Evolutionary conservation across 1,140 invertebrate species (phyloP), one percentile per base, ranked within the genome.

Genomic region (Drosophila teissieri): DNA sequence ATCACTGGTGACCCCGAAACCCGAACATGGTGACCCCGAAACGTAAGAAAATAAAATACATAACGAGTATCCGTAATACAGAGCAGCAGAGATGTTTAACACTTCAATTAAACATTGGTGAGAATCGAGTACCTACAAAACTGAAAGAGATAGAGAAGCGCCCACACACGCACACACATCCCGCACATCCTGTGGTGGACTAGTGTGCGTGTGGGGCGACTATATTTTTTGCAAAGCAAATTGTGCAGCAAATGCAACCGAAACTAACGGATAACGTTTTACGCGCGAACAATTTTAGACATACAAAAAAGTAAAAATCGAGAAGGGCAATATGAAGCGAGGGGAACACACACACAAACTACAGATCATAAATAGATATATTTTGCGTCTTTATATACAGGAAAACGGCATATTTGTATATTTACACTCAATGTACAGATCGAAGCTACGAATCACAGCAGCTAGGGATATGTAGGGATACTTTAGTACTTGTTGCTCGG

Each of bases 161-260:
- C 42, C 1, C 44, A 22, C 34, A 39, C 40, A 22, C 34, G 19
- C 37, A 40, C 42, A 44, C 37, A 42, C n/a, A n/a, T 46, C 19
- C 44, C 14, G 39, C 15, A 17, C 65, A 40, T 67, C 62, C 61
- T 69, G 40, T 39, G 37, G 61, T 39, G 63, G 37, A 51, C 56
- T 58, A 27, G 48, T 45, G 64, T 45, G 34, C 15, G 78, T 67
- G 65, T 48, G 57, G 44, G 63, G 65, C 57, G 56, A 78, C 70
- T 86, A 86, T 86, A 86, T 86, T 83, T 86, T 86, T 86, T 86
- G 83, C 83, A 83, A 82, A 73, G 80, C 62, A 88, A 83, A 85
- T 80, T 80, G 40, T 83, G 80, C 81, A 83, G 65, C 60, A 57
- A 56, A 37, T 31, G 54, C 74, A 77, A 62, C 68, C 77, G 52